Conservation (phyloP, 2,797 vertebrate genomes). For the Psittacula echo region DNA sequence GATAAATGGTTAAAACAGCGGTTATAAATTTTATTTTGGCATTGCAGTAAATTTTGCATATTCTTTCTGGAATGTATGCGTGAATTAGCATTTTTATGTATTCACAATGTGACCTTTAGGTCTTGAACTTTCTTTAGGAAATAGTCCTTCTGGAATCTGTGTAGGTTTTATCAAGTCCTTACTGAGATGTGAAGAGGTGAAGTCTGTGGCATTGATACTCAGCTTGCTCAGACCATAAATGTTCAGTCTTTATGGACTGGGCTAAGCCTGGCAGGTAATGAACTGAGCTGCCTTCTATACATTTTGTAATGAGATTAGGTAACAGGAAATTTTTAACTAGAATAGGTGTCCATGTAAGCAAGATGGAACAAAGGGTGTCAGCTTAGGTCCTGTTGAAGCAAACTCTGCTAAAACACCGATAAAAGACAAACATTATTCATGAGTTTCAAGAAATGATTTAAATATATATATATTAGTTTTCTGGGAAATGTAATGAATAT, state of each 20-base stretch:
- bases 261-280: not conserved
- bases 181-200: not conserved
- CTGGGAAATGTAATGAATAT: not conserved
- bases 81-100: constrained; percentile 48
- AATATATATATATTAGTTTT: not conserved
- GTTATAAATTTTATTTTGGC: constrained; percentile 42
- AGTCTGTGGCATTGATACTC: not conserved
- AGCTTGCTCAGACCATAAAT: not conserved
- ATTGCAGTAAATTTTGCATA: constrained; percentile 28
- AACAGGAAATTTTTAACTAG: not conserved
- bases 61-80: not conserved
- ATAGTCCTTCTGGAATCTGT: not conserved
- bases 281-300: not conserved
- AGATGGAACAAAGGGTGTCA: not conserved
- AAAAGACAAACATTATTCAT: not conserved
- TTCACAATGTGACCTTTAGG: constrained; percentile 31
- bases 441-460: not conserved
- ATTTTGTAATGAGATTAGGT: not conserved
- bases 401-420: not conserved
- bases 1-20: constrained; percentile 27
- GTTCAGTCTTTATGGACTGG: not conserved
- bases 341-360: not conserved
- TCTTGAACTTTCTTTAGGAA: constrained; percentile 25
- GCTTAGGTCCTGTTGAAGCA: not conserved
- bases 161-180: not conserved